These are phyloP conservation scores for Abscondita cerata DNA, from an alignment of 2,888 invertebrate genomes.

Conservation along the genomic window DNA sequence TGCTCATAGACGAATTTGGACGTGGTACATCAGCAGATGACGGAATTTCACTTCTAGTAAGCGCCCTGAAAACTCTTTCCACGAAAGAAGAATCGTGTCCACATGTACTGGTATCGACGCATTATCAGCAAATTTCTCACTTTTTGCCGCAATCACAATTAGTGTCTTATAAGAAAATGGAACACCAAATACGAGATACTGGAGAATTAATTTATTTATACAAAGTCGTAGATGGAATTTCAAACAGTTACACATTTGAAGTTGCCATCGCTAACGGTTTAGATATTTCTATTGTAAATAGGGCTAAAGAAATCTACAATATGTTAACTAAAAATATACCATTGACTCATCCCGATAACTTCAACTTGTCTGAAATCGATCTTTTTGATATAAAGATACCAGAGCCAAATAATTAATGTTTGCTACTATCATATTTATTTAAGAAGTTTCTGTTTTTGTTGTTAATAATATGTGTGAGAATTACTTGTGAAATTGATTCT, in stretches of 20 bases:
- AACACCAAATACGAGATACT: constrained; percentile 43
- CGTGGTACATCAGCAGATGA: constrained; percentile 81
- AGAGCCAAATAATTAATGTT: constrained; percentile 7
- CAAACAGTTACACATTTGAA: constrained; percentile 70
- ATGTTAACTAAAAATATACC: not conserved
- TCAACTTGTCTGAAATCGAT: not conserved
- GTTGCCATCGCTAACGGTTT: constrained; percentile 70
- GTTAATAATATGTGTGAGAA: too few species aligned
- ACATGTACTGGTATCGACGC: constrained; percentile 79
- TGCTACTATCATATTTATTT: too few species aligned
- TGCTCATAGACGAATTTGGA: constrained; percentile 91
- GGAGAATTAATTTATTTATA: constrained; percentile 71
- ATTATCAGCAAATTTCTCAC: constrained; percentile 71
- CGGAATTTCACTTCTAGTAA: constrained; percentile 75
- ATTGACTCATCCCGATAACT: not conserved
- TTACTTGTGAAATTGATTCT: too few species aligned
- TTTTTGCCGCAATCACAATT: constrained; percentile 63
- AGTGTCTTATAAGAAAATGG: constrained; percentile 52
- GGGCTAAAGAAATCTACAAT: constrained; percentile 61
- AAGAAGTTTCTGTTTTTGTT: too few species aligned
- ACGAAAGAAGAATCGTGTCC: constrained; percentile 67
- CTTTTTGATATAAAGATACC: constrained; percentile 16
- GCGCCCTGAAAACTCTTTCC: constrained; percentile 73
- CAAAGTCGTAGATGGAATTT: constrained; percentile 67
- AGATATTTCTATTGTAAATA: constrained; percentile 59